Evolutionary conservation across 2,113 vertebrate genomes (phyloP), one percentile per base, ranked within the genome.

Genomic region (Steatornis caripensis): DNA sequence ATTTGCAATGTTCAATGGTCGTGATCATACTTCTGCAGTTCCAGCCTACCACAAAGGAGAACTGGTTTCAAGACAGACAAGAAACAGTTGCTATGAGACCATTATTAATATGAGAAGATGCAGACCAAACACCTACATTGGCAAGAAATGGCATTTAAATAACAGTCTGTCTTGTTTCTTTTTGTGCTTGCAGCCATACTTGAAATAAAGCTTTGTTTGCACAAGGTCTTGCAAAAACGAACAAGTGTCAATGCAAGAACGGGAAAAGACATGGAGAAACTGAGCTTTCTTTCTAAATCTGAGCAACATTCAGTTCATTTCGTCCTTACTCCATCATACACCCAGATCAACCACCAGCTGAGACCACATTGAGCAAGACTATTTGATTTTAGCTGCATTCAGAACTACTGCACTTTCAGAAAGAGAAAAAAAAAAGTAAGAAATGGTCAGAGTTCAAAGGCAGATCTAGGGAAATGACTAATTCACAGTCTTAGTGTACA

Each of bases 11-110:
- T 66, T 89, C 49, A 65, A 12, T 51, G 24, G 75, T 86, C 5
- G 0, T 37, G 62, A 95, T 65, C 57, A 46, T 75, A 77, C 7
- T 82, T 87, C 62, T 91, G 76, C 74, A 79, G 29, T 69, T 89
- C 49, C 66, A 87, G 49, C 24, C 37, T 54, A 91, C 87, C 70
- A 90, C 45, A 89, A 92, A 92, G 75, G 57, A 91, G 65, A 82
- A 89, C 26, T 30, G 7, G 62, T 61, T 93, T 87, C 84, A 91
- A 85, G 85, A 69, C 30, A 84, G 80, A 82, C 32, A 86, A 77
- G 82, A 88, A 94, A 80, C 58, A 91, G 92, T 93, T 95, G 92
- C 94, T 97, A 87, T 79, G 94, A 97, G 86, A 96, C 94, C 66
- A 85, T 89, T 95, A 93, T 79, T 62, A 76, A 49, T 61, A 83